A percentile compares a stretch with the other conserved stretches of the same genome.
Conservation (phyloP, 2,888 invertebrate genomes). For the Drosophila quinaria region DNA sequence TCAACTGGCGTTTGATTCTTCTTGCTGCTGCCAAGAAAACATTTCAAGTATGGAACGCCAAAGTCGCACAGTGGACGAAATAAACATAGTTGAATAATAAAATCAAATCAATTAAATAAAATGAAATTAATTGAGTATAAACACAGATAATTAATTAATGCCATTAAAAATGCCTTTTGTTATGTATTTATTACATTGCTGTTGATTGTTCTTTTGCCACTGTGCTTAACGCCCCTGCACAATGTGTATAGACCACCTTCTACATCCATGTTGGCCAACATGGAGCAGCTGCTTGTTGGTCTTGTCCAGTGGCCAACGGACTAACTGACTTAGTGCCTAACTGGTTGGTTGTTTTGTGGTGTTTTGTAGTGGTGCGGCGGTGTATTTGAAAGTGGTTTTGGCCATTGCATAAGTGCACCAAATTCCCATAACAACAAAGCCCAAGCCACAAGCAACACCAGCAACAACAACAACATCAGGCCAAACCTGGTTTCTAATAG, state of each 20-base stretch:
- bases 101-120: neutral
- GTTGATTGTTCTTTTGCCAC: constrained; percentile 10
- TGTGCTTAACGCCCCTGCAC: constrained; percentile 58
- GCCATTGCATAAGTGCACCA: constrained; percentile 78
- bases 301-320: constrained; percentile 44
- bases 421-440: constrained; percentile 59
- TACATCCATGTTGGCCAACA: constrained; percentile 22
- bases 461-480: constrained; percentile 30
- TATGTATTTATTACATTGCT: neutral
- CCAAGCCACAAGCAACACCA: constrained; percentile 40
- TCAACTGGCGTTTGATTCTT: constrained; percentile 65
- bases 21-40: constrained; percentile 44
- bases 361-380: constrained; percentile 24
- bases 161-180: neutral
- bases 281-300: constrained; percentile 38
- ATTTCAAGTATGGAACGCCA: constrained; percentile 53
- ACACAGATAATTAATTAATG: constrained; percentile 9
- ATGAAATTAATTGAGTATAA: neutral
- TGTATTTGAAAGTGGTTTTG: constrained; percentile 82
- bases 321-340: constrained; percentile 51
- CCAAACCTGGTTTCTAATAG: constrained; percentile 61
- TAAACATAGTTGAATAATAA: neutral
- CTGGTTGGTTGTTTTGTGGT: constrained; percentile 48
- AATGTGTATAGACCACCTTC: constrained; percentile 21
- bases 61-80: constrained; percentile 51